Evolutionary conservation across 2,113 vertebrate species (phyloP).

Genomic region (Gnathonemus longibarbis): DNA sequence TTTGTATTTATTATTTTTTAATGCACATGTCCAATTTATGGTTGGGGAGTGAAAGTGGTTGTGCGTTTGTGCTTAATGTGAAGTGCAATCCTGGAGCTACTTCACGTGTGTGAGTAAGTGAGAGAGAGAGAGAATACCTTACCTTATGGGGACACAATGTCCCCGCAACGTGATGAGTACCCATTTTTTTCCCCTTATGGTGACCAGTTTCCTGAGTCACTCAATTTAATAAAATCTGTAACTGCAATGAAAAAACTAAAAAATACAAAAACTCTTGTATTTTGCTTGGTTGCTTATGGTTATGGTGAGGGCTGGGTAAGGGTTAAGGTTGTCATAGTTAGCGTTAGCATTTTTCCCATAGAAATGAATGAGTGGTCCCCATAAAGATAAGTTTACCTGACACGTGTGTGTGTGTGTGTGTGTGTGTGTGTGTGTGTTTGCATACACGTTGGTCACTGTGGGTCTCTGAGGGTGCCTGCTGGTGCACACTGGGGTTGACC

Average conservation of each 20-base stretch:
- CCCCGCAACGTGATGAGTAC: background rate
- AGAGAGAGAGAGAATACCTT: no score
- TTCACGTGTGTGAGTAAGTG: background rate
- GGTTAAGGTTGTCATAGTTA: no score
- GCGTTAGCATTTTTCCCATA: no score
- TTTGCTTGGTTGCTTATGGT: no score
- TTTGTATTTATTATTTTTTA: background rate
- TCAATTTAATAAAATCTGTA: no score
- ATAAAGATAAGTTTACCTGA: no score
- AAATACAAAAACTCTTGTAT: no score
- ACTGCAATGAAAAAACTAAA: no score
- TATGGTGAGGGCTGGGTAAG: background rate
- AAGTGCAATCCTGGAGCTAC: background rate
- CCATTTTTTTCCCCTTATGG: no score
- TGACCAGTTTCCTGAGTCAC: no score
- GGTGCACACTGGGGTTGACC: background rate
- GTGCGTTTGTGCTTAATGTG: background rate
- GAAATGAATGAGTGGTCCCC: no score
- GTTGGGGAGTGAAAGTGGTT: background rate
- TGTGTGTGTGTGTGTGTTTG: background rate
- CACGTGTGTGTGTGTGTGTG: background rate
- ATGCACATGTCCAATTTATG: background rate
- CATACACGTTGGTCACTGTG: background rate
- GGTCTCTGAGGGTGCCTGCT: background rate
- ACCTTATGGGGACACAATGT: no score